Percentiles rank a stretch among this genome's conserved stretches.
Conservation (phyloP, 2,113 vertebrate species). For the Ciconia stormi region DNA sequence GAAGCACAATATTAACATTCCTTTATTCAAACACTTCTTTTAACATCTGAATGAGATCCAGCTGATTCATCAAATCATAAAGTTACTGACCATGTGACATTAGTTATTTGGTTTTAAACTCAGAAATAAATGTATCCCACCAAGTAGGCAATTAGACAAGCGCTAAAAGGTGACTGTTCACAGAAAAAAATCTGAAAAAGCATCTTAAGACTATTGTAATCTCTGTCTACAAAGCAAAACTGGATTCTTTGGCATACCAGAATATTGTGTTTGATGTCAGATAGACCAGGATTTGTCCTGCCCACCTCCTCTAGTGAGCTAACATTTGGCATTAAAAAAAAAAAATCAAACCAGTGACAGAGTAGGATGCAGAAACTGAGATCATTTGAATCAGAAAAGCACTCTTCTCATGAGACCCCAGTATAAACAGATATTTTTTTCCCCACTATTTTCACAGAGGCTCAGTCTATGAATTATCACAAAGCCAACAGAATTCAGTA, state of each 20-base stretch:
- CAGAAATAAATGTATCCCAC: neutral
- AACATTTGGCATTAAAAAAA: neutral
- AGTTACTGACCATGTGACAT: neutral
- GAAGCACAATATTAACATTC: neutral
- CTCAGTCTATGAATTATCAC: neutral
- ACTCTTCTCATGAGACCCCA: neutral
- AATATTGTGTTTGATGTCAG: neutral
- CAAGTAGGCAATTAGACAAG: neutral
- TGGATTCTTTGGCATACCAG: neutral
- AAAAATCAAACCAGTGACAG: neutral
- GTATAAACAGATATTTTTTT: neutral
- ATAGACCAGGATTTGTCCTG: neutral
- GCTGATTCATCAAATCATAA: neutral
- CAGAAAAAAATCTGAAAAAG: neutral
- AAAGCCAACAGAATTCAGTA: neutral
- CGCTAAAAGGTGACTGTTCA: neutral
- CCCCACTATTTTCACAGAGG: neutral
- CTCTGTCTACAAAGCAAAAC: neutral
- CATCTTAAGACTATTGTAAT: neutral
- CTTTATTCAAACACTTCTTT: neutral
- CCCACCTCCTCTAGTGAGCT: neutral
- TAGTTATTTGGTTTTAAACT: neutral
- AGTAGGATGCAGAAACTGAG: neutral
- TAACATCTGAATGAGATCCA: neutral
- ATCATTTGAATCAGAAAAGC: rapidly evolving